Evolutionary conservation across 2,113 vertebrate species (phyloP).

Genomic region (Myxocyprinus asiaticus): DNA sequence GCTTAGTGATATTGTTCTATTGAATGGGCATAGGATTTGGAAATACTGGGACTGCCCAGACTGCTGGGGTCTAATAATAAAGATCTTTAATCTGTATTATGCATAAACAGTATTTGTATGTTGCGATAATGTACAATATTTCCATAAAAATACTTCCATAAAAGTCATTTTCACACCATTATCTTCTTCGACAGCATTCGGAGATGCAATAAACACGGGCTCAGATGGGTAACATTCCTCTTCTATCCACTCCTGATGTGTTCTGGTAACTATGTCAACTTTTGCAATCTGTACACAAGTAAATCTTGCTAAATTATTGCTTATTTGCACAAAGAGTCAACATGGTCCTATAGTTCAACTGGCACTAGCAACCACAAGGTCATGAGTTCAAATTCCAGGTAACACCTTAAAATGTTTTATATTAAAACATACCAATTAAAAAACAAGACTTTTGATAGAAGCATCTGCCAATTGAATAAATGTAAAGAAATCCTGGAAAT

Average conservation of each 20-base stretch:
- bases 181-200: conserved; percentile 83
- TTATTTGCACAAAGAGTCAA: neutral
- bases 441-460: too few species aligned
- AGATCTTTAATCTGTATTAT: too few species aligned
- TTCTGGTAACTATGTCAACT: conserved; percentile 77
- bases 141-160: neutral
- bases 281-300: conserved; percentile 79
- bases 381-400: too few species aligned
- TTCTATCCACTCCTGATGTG: conserved; percentile 75
- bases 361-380: too few species aligned
- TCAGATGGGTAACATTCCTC: conserved; percentile 86
- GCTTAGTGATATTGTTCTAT: too few species aligned
- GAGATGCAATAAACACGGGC: conserved; percentile 83
- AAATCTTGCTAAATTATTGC: neutral
- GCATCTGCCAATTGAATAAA: neutral
- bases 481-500: neutral
- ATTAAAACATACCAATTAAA: too few species aligned
- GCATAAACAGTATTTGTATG: too few species aligned
- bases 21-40: too few species aligned
- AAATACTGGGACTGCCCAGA: too few species aligned
- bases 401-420: too few species aligned
- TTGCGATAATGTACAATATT: neutral
- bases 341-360: too few species aligned
- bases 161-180: conserved; percentile 75
- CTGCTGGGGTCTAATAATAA: too few species aligned